Percentiles rank a stretch among this genome's conserved stretches.
These are phyloP conservation scores for Rhaphigaster nebulosa DNA, from an alignment of 2,888 invertebrate genomes.

Conservation along the genomic window DNA sequence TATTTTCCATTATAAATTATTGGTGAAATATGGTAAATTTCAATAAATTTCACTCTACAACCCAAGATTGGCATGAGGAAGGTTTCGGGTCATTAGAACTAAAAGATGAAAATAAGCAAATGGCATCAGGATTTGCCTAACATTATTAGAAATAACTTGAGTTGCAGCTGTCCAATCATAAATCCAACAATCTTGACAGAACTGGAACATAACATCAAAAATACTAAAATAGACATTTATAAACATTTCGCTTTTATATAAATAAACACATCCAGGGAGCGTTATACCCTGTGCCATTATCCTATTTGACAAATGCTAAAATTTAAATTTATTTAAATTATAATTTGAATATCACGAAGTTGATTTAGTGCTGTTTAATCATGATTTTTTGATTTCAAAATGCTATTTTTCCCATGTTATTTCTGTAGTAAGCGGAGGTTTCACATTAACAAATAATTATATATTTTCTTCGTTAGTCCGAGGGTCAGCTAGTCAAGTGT, in stretches of 20 bases:
- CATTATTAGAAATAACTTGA: constrained; percentile 23
- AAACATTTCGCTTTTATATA: constrained; percentile 21
- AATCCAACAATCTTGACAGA: neutral
- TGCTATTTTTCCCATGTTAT: too few relatives aligned
- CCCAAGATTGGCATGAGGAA: neutral
- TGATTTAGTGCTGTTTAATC: neutral
- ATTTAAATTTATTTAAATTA: neutral
- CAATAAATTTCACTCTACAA: too few relatives aligned
- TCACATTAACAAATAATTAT: too few relatives aligned
- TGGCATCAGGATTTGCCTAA: neutral
- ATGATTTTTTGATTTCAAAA: too few relatives aligned
- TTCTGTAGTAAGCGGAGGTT: too few relatives aligned
- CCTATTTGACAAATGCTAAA: neutral
- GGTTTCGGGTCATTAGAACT: neutral
- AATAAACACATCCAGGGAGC: neutral
- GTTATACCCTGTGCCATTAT: neutral
- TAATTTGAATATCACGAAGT: neutral
- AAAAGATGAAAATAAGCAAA: constrained; percentile 34
- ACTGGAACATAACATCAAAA: constrained; percentile 6
- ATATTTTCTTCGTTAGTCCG: too few relatives aligned
- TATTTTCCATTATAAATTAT: too few relatives aligned
- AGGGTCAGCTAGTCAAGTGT: too few relatives aligned
- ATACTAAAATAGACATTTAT: constrained; percentile 4
- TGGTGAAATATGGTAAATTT: too few relatives aligned
- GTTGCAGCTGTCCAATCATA: constrained; percentile 11